Base-by-base conservation (phyloP, 2,888 invertebrate species). In the Arrhopalites spinosus region DNA sequence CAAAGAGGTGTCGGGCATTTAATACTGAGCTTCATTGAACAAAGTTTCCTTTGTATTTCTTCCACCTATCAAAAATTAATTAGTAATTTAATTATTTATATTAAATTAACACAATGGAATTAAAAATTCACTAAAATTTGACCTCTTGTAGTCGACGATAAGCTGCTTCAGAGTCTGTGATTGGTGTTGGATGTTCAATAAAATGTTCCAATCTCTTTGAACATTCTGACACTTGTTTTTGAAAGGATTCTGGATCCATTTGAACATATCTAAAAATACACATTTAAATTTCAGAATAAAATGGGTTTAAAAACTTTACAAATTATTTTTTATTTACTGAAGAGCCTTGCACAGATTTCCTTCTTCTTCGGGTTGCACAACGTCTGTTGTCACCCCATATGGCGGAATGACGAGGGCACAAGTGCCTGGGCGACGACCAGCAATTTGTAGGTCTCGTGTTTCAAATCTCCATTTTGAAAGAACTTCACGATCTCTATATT, bases 381-480 rank as follows among this genome's bases (percentile, higher is more conserved):
- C 53, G 23, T 73, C 64, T 25, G 30, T 47, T 0, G 67, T 56
- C 5, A 67, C 73, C 76, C 80, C 80, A 47, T 77, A 80, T 3
- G 80, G 80, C 30, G 76, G 74, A 23, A 29, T 17, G 0, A 76
- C 73, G 11, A 76, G 68, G 8, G 53, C 27, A 23, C 74, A 74
- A 20, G 59, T 43, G 2, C 74, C 74, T 36, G 74, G 74, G 1
- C 67, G 27, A 17, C 36, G 36, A 17, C 74, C 74, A 0, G 77
- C 78, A 50, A 74, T 74, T 73, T 78, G 78, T 27, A 78, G 30
- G 45, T 74, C 45, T 59, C 50, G 61, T 3, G 80, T 69, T 23
- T 78, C 80, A 63, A 66, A 75, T 43, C 79, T 25, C 78, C 78
- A 80, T 71, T 78, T 77, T 20, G 61, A 29, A 2, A 80, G 61